phyloP scores from a whole-genome alignment of 2,113 vertebrate genomes.

The Paedocypris sp. region DNA sequence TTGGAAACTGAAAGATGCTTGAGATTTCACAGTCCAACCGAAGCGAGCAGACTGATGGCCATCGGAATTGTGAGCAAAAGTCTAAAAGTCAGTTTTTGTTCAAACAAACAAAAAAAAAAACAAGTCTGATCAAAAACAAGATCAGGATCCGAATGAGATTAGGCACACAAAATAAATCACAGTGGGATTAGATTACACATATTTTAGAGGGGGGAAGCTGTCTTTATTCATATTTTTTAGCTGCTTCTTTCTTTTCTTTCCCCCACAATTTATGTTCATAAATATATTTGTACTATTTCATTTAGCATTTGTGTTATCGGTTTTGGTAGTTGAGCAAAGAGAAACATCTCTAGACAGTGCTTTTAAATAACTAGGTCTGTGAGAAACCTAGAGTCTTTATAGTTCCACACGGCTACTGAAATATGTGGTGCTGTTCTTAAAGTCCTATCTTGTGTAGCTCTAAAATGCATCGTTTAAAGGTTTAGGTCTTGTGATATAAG shows the following conservation, averaged over 20 bases:
- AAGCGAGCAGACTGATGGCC: background rate
- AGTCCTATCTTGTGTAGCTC: too few relatives aligned
- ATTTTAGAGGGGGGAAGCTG: constrained; percentile 7
- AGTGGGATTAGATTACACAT: background rate
- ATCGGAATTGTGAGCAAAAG: background rate
- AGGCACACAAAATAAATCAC: constrained; percentile 5
- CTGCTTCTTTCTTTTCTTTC: background rate
- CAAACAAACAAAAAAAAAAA: background rate
- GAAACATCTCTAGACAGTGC: too few relatives aligned
- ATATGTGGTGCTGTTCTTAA: too few relatives aligned
- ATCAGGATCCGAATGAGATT: background rate
- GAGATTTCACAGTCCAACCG: background rate
- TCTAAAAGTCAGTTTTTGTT: too few relatives aligned
- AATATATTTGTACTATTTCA: too few relatives aligned
- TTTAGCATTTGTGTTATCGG: too few relatives aligned
- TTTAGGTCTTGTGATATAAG: too few relatives aligned
- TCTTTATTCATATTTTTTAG: background rate
- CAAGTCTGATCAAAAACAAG: background rate
- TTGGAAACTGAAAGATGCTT: constrained; percentile 23
- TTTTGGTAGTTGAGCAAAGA: too few relatives aligned
- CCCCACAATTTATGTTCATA: background rate
- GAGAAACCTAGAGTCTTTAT: too few relatives aligned
- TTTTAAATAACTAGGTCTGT: too few relatives aligned
- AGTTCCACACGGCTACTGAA: too few relatives aligned
- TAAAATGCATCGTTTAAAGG: too few relatives aligned